Evolutionary conservation across 2,888 invertebrate genomes (phyloP).

Genomic region (Heliconius ethilla): DNA sequence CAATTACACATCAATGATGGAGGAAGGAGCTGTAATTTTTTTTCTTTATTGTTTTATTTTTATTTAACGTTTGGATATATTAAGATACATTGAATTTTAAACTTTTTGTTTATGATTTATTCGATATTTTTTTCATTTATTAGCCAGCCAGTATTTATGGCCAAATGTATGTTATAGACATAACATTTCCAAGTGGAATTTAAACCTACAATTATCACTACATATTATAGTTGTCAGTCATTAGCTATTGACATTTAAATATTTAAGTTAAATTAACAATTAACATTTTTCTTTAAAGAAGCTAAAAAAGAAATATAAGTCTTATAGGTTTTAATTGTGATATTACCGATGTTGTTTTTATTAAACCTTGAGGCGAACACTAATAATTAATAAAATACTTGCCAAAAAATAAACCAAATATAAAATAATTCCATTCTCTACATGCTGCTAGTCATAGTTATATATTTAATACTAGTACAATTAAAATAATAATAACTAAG

Average conservation of each 20-base stretch:
- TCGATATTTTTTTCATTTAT: too few relatives aligned
- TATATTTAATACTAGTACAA: background rate
- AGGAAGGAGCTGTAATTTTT: slow-evolving; percentile 57
- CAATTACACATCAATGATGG: too few relatives aligned
- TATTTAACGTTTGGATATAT: background rate
- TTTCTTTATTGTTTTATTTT: background rate
- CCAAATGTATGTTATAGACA: too few relatives aligned
- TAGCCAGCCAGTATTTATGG: too few relatives aligned
- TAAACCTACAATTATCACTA: background rate
- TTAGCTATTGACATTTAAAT: background rate
- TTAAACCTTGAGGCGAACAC: too few relatives aligned
- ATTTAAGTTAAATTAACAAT: background rate
- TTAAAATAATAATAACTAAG: background rate
- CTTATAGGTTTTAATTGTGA: too few relatives aligned
- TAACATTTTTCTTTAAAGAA: background rate
- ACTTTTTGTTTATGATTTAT: too few relatives aligned
- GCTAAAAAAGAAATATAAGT: background rate
- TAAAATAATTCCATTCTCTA: too few relatives aligned
- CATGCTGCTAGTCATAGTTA: too few relatives aligned
- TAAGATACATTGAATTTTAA: background rate
- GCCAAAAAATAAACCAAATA: too few relatives aligned
- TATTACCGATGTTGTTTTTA: too few relatives aligned
- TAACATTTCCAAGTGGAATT: background rate
- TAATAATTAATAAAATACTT: too few relatives aligned
- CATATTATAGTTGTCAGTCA: background rate